A percentile compares a stretch with the other conserved stretches of the same genome.
phyloP scores from a whole-genome alignment of 2,888 invertebrate genomes.

The Archaeoteleia sp. region DNA sequence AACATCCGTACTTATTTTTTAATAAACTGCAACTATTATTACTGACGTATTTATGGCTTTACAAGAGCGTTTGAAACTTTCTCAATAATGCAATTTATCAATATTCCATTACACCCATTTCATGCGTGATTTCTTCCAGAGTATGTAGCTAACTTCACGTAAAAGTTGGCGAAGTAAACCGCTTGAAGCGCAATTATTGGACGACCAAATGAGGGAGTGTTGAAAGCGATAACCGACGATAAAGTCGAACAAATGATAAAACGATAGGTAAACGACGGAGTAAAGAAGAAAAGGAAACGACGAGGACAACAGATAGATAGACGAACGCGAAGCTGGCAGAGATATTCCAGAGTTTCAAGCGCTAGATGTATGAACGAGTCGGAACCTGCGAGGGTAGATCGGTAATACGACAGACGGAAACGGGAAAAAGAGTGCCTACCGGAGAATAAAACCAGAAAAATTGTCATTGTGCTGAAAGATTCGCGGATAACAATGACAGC shows the following conservation, averaged over 20 bases:
- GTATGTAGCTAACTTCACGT: slow-evolving; percentile 23
- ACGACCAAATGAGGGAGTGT: slow-evolving; percentile 60
- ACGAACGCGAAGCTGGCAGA: slow-evolving; percentile 40
- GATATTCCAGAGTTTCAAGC: slow-evolving; percentile 50
- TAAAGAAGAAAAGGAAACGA: slow-evolving; percentile 16
- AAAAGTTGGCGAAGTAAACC: slow-evolving; percentile 42
- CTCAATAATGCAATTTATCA: too few species aligned
- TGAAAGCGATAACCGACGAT: slow-evolving; percentile 60
- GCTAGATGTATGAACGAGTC: slow-evolving; percentile 19
- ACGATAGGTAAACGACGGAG: slow-evolving; percentile 19
- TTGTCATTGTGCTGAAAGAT: slow-evolving; percentile 75
- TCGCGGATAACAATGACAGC: slow-evolving; percentile 74
- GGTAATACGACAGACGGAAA: slow-evolving; percentile 56
- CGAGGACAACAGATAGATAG: slow-evolving; percentile 47
- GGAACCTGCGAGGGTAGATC: slow-evolving; percentile 48
- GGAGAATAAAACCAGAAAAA: slow-evolving; percentile 74
- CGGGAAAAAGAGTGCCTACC: slow-evolving; percentile 66
- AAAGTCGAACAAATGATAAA: slow-evolving; percentile 48
- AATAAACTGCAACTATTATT: too few species aligned
- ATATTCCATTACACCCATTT: too few species aligned
- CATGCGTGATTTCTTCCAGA: too few species aligned
- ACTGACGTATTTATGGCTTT: too few species aligned
- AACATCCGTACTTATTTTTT: too few species aligned
- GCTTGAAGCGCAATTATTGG: slow-evolving; percentile 67
- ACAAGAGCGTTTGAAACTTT: too few species aligned